Conservation (phyloP, 2,888 invertebrate species). For the Oegoconia quadripuncta region DNA sequence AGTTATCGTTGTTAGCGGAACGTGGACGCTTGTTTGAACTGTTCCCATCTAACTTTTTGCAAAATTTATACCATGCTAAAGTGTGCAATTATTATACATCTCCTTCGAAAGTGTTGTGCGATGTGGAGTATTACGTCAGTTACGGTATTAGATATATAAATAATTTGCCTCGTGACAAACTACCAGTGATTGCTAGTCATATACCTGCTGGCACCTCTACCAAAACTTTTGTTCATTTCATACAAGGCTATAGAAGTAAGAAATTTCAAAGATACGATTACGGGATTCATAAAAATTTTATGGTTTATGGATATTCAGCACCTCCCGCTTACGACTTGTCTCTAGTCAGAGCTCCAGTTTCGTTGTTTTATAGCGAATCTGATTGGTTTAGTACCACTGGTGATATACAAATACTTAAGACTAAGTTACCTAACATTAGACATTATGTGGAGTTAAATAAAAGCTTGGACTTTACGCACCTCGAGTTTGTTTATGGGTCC, state of each 20-base stretch:
- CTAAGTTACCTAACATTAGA: conserved; percentile 41
- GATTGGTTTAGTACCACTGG: conserved; percentile 56
- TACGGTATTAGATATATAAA: conserved; percentile 48
- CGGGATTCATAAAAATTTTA: conserved; percentile 37
- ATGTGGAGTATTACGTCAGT: conserved; percentile 46
- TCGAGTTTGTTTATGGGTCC: conserved; percentile 61
- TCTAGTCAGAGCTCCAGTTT: conserved; percentile 43
- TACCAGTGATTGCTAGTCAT: conserved; percentile 56
- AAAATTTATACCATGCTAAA: conserved; percentile 43
- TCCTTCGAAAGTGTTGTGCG: conserved; percentile 43
- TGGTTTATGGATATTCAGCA: conserved; percentile 34
- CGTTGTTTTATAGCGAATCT: conserved; percentile 49
- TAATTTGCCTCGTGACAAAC: conserved; percentile 41
- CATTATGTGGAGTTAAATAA: conserved; percentile 41
- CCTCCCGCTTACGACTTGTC: conserved; percentile 56
- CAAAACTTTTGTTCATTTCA: conserved; percentile 54
- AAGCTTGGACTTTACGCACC: conserved; percentile 54
- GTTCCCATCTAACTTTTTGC: conserved; percentile 38
- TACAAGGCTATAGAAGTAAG: conserved; percentile 51
- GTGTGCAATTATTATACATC: conserved; percentile 40
- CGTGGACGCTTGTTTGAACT: conserved; percentile 47
- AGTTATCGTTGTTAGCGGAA: conserved; percentile 34
- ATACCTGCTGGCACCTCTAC: conserved; percentile 57
- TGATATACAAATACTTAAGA: conserved; percentile 41
- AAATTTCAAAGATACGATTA: conserved; percentile 57